Evolutionary conservation across 2,797 vertebrate species (phyloP), one percentile per base, ranked within the genome.

Genomic region (Pampus argenteus): DNA sequence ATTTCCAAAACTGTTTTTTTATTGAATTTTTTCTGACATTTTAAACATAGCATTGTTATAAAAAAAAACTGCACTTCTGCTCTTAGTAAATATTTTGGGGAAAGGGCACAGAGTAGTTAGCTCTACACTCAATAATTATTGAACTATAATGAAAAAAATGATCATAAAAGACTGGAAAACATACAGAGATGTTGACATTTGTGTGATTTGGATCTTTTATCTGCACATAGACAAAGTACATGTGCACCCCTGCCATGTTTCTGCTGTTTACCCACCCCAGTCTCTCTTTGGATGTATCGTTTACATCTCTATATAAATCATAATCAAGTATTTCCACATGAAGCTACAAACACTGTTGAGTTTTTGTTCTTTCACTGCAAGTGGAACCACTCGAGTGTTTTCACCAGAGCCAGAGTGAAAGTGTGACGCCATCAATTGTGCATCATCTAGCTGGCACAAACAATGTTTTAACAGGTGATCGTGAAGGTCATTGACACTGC

Each of bases 391-490:
- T 52, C 62, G 44, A 31, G 69, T 44, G 29, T 64, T 71, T 55
- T 28, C 20, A 49, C 23, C 9, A 28, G 51, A 69, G 11, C 56
- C 61, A 79, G 9, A 79, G 9, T 62, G 50, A 17, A 48, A 15
- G 51, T 56, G 26, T 57, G 55, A 74, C 38, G 14, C n/a, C 44
- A 67, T 29, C 17, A 25, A 49, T 40, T 55, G 38, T 74, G 58
- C 74, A 75, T 72, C 38, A 73, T 50, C 42, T 52, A 79, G 58
- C 62, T 70, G 60, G 49, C 49, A 74, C 71, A 66, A 49, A 63
- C 44, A 57, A 2, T 83, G 9, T 82, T 88, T 84, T 79, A 71
- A 78, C 82, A 58, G 68, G 73, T 86, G 81, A 89, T 36, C 56
- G 72, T 80, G 58, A 78, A 52, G 63, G 74, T 78, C 75, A 59